Base-by-base conservation (phyloP, 2,888 invertebrate species). In the Perdita meconis region DNA sequence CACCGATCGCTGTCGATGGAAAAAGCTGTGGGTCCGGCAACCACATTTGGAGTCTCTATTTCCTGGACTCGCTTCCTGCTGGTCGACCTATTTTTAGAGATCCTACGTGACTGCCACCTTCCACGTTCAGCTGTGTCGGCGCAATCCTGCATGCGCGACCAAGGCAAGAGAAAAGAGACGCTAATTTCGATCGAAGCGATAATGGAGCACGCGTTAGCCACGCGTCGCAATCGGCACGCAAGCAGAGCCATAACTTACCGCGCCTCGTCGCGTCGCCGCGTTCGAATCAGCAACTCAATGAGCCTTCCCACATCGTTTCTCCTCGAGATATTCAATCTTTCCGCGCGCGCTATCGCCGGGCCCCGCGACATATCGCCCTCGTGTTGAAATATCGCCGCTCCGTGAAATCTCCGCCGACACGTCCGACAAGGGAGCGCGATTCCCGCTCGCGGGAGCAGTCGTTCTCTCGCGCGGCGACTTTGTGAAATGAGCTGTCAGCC, bases 71-170 rank as follows among this genome's bases (percentile, higher is more conserved):
- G 55, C 67, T 67, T 67, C 72, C 67, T 55, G 67, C 34, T 30
- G 42, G 53, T 38, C 16, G 53, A 24, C 26, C 59, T 72, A 72
- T 72, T 72, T 60, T 67, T 55, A 36, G 72, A 72, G 38, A 38
- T 72, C 38, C 44, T 53, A 30, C 47, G 67, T 55, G 60, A 70
- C 74, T 63, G 26, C 22, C 40, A 50, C 44, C 70, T 57, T 30
- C 51, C 12, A 36, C 51, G 26, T 38, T 22, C 53, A 19, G n/a
- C 30, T 22, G 10, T 19, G 13, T 4, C 22, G 34, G 12, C 12
- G 1, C 1, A 6, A 19, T 6, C 16, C 42, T 16, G n/a, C n/a
- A n/a, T n/a, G n/a, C n/a, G n/a, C n/a, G n/a, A n/a, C n/a, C n/a
- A n/a, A n/a, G n/a, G n/a, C n/a, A n/a, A n/a, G n/a, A n/a, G n/a